A percentile compares a stretch with the other conserved stretches of the same genome.
Conservation (phyloP, 2,113 vertebrate species). For the Tupaia chinensis region DNA sequence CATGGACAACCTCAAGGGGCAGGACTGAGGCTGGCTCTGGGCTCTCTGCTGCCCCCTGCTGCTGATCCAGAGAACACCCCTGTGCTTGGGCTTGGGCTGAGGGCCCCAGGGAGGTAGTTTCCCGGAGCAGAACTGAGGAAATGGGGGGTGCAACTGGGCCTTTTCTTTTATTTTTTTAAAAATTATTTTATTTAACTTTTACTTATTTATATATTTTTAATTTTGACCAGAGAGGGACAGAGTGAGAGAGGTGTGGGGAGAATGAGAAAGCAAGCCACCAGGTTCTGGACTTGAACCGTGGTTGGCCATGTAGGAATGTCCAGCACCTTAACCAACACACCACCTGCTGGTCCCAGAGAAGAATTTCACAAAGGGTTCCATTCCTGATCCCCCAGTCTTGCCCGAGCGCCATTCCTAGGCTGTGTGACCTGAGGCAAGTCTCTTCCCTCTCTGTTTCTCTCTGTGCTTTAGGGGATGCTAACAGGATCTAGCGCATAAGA, state of each 20-base stretch:
- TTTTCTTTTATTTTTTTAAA: background rate
- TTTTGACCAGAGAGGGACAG: no score
- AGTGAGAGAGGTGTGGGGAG: no score
- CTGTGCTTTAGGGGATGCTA: background rate
- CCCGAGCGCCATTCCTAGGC: background rate
- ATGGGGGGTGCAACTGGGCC: background rate
- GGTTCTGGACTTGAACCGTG: no score
- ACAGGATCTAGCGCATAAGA: background rate
- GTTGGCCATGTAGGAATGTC: no score
- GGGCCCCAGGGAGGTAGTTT: background rate
- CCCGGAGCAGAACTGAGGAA: background rate
- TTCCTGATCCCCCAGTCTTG: background rate
- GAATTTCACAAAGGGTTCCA: background rate
- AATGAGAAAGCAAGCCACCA: no score
- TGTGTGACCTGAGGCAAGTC: background rate
- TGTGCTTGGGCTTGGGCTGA: no score
- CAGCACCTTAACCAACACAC: no score
- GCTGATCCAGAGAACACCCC: background rate
- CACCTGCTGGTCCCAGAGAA: no score
- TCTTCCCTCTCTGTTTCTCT: background rate
- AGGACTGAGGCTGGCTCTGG: background rate
- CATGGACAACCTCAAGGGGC: constrained; percentile 42
- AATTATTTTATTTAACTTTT: no score
- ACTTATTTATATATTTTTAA: no score
- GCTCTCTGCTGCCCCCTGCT: constrained; percentile 46